Base-by-base conservation (phyloP, 64 coral and sea anemone species). In the Catalaphyllia jardinei region DNA sequence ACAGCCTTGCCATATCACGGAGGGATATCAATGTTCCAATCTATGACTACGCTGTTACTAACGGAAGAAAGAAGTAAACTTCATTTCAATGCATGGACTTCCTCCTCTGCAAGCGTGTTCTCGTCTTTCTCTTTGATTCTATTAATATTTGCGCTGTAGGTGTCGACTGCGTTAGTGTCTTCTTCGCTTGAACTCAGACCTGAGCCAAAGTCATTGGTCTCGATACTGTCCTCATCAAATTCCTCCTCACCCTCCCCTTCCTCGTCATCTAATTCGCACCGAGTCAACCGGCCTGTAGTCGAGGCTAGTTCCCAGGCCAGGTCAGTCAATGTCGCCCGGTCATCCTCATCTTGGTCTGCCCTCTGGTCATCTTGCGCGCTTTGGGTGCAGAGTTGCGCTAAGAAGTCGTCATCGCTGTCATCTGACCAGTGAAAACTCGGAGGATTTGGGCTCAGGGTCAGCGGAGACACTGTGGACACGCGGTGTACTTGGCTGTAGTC, bases 281-380 rank as follows among this genome's bases (percentile, higher is more conserved):
- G 93, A 35, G 96, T 91, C 65, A 93, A 49, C 24, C 86, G 74
- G 10, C 94, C 97, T 86, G 94, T 91, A 73, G 97, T 93, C 28
- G 97, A 99, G 49, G 94, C 94, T 38, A 99, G 86, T 88, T 99
- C 97, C 94, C 97, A 99, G 20, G 88, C 90, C 80, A 99, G 78
- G 79, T 99, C 78, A 59, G 93, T 92, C 63, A 99, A 86, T 55
- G 97, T 95, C 29, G 84, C 94, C 8, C 83, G 86, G 65, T 99
- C 97, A 82, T 90, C 91, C 49, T 88, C 79, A 29, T 99, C 97
- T 60, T 99, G 97, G 31, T 95, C 91, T 31, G 83, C 65, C 62
- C 46, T 82, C 62, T 61, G 74, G 25, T 72, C 86, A 60, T 82
- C 77, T 33, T 74, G 72, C 10, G 12, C 31, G 0, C 18, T 29